Conservation (phyloP, 2,113 vertebrate species). For the Antidorcas marsupialis region DNA sequence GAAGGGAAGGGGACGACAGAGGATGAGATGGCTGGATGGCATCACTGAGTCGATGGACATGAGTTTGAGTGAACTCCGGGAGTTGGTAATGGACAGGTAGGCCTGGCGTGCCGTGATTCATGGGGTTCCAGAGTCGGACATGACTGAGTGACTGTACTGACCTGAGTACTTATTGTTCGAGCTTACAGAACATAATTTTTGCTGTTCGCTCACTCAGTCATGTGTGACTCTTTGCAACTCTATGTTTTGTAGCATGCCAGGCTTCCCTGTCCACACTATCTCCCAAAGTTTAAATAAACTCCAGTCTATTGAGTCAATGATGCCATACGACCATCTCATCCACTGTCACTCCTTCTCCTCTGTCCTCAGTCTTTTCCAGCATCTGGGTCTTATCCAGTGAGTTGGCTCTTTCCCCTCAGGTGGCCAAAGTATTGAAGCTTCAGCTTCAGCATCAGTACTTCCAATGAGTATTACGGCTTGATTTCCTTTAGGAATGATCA, state of each 20-base stretch:
- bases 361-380: background rate
- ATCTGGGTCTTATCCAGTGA: background rate
- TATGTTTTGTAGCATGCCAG: background rate
- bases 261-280: background rate
- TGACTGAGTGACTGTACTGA: too few relatives aligned
- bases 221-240: background rate
- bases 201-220: background rate
- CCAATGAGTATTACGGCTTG: rapidly evolving
- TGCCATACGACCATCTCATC: background rate
- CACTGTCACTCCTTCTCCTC: background rate
- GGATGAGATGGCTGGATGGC: too few relatives aligned
- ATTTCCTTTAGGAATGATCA: background rate
- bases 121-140: too few relatives aligned
- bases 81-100: too few relatives aligned
- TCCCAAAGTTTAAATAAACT: background rate
- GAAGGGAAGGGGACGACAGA: too few relatives aligned
- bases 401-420: background rate
- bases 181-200: background rate
- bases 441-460: background rate
- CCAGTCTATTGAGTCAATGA: background rate
- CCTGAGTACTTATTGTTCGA: background rate
- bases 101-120: too few relatives aligned
- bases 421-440: background rate
- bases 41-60: too few relatives aligned
- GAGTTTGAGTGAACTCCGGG: too few relatives aligned